Conservation (phyloP, 1,140 invertebrate genomes). For the Scaptomyza hsui region DNA sequence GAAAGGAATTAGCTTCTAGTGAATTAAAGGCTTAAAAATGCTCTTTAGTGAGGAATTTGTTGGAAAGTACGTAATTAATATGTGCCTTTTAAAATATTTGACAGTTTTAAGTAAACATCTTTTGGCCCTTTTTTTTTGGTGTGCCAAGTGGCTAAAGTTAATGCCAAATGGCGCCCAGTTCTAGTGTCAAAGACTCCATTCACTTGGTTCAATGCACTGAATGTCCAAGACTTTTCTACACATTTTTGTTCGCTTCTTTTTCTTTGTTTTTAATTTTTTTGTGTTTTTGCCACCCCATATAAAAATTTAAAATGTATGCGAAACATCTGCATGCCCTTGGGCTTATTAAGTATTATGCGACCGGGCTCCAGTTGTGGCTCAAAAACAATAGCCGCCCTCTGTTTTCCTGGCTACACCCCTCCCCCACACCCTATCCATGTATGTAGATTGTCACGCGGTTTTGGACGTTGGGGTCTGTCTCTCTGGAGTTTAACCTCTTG, state of each 20-base stretch:
- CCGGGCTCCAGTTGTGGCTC: slow-evolving; percentile 29
- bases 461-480: slow-evolving; percentile 41
- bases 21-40: too few relatives aligned
- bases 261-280: not conserved
- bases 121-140: slow-evolving; percentile 29
- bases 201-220: slow-evolving; percentile 11
- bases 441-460: slow-evolving; percentile 69
- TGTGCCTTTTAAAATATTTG: too few relatives aligned
- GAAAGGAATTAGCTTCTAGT: too few relatives aligned
- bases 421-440: slow-evolving; percentile 1
- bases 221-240: not conserved
- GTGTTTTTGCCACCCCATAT: slow-evolving; percentile 48
- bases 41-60: too few relatives aligned
- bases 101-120: too few relatives aligned
- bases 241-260: too few relatives aligned
- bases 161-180: slow-evolving; percentile 18
- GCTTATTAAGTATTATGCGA: slow-evolving; percentile 74
- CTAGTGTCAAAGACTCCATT: not conserved
- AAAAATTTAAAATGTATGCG: slow-evolving; percentile 67
- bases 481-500: slow-evolving; percentile 76
- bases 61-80: too few relatives aligned
- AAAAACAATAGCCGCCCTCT: slow-evolving; percentile 35
- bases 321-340: slow-evolving; percentile 73
- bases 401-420: not conserved
- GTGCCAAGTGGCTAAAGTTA: slow-evolving; percentile 61